These are phyloP conservation scores for Novumbra hubbsi DNA, from an alignment of 2,797 vertebrate genomes.

Conservation along the genomic window DNA sequence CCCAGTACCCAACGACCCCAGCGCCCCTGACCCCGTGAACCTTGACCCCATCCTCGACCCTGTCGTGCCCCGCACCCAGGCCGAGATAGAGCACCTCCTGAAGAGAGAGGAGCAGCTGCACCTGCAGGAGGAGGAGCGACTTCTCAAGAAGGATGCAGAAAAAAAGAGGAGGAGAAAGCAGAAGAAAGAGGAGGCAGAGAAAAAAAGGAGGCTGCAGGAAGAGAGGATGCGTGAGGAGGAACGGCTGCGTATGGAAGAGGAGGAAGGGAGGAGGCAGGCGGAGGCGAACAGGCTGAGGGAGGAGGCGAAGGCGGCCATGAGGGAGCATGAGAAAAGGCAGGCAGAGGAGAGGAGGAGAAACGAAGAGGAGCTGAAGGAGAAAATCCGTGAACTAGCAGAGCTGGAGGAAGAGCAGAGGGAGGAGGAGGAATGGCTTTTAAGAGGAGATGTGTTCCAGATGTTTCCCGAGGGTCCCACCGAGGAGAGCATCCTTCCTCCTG, in stretches of 20 bases:
- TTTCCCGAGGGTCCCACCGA: conserved; percentile 46
- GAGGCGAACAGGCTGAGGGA: conserved; percentile 12
- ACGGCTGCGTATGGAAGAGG: neutral
- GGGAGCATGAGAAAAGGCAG: conserved; percentile 46
- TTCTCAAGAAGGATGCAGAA: conserved; percentile 45
- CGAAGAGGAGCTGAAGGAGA: conserved; percentile 28
- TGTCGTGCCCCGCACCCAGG: conserved; percentile 35
- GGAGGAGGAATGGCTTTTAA: conserved; percentile 66
- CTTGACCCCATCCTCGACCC: neutral
- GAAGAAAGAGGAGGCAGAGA: conserved; percentile 53
- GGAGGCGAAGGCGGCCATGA: neutral
- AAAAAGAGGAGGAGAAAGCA: conserved; percentile 45
- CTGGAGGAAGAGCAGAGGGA: conserved; percentile 47
- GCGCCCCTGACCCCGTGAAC: conserved; percentile 20
- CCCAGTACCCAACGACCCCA: conserved; percentile 73
- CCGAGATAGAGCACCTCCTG: conserved; percentile 61
- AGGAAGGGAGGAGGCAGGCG: neutral
- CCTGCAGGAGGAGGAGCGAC: conserved; percentile 47
- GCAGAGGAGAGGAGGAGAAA: conserved; percentile 38
- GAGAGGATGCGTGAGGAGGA: conserved; percentile 19
- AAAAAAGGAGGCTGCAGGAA: conserved; percentile 40
- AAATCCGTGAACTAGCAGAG: conserved; percentile 34
- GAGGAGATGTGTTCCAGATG: conserved; percentile 80
- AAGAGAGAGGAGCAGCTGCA: conserved; percentile 61
- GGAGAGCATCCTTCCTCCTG: conserved; percentile 37